Evolutionary conservation across 2,797 vertebrate genomes (phyloP), one percentile per base, ranked within the genome.

Genomic region (Gallinago nigripennis): DNA sequence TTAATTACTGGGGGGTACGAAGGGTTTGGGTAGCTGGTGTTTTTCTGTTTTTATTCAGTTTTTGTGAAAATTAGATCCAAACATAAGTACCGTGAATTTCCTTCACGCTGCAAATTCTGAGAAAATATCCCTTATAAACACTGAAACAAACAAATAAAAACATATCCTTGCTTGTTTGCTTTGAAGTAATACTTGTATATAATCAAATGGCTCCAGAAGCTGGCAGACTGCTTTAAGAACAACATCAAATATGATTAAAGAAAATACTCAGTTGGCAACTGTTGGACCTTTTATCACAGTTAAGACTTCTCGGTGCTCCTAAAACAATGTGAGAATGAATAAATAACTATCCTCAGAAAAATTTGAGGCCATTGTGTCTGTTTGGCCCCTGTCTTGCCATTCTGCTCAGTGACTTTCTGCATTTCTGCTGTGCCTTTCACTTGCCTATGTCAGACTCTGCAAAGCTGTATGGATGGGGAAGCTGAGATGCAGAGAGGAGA

Each of bases 111-210:
- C 27, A 94, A 91, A 86, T 94, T 92, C 79, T 81, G 61, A 65
- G 81, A 75, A 96, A 94, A 75, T 87, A 78, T 45, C 35, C n/a
- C 69, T 94, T 96, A 68, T 68, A 91, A 94, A 85, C 69, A 89
- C 37, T 78, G 89, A 95, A 96, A 92, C 80, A 95, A 95, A 93
- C 93, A 97, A 96, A 96, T 79, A 95, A 94, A 95, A 95, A 94
- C 4, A 33, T 87, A 92, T 91, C 78, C 37, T 82, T 93, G 86
- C 78, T 95, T 94, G 90, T 95, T 96, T 70, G 83, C 92, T 96
- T 95, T 95, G 95, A 93, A 94, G 92, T 93, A 92, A 66, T 90
- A 93, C 60, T 94, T 95, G 71, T 93, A 46, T 89, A 60, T 93
- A 96, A 94, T 96, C 90, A 77, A 89, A 89, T 96, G 64, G 90